phyloP scores from a whole-genome alignment of 2,888 invertebrate genomes.

The Parnassius mnemosyne region DNA sequence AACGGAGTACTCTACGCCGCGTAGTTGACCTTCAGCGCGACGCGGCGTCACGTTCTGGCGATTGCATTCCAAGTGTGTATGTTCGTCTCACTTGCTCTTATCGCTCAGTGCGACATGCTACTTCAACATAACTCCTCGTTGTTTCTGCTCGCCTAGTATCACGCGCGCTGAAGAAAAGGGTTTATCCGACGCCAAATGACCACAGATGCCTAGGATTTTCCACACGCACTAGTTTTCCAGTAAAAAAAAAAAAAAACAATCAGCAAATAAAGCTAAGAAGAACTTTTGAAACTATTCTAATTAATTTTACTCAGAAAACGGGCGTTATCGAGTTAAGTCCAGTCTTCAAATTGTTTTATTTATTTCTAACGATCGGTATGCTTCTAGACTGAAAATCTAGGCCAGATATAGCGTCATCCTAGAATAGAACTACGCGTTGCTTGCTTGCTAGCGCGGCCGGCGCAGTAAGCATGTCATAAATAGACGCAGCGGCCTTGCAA shows the following conservation, averaged over 20 bases:
- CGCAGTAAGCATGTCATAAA: conserved; percentile 60
- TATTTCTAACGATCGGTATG: conserved; percentile 15
- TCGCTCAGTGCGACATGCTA: conserved; percentile 40
- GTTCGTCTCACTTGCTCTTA: conserved; percentile 57
- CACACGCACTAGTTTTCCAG: conserved; percentile 62
- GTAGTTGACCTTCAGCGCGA: conserved; percentile 75
- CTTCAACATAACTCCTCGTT: conserved; percentile 55
- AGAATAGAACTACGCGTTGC: conserved; percentile 51
- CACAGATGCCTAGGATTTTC: conserved; percentile 73
- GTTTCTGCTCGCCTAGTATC: conserved; percentile 74
- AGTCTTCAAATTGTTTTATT: conserved; percentile 25
- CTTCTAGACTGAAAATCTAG: conserved; percentile 58
- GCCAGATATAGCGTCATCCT: conserved; percentile 60
- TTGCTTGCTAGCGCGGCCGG: conserved; percentile 45
- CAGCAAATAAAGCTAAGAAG: background rate
- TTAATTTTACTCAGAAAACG: no score
- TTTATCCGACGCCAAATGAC: conserved; percentile 76
- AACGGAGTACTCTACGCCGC: conserved; percentile 51
- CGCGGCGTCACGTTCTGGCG: conserved; percentile 50
- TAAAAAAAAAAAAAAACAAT: conserved; percentile 29
- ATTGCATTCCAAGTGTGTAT: conserved; percentile 65
- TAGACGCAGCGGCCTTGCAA: conserved; percentile 43
- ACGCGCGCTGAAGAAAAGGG: conserved; percentile 81
- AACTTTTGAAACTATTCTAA: no score
- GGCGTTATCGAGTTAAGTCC: no score